Evolutionary conservation across 1,140 invertebrate genomes (phyloP).

Genomic region (Lanistes nyassanus): DNA sequence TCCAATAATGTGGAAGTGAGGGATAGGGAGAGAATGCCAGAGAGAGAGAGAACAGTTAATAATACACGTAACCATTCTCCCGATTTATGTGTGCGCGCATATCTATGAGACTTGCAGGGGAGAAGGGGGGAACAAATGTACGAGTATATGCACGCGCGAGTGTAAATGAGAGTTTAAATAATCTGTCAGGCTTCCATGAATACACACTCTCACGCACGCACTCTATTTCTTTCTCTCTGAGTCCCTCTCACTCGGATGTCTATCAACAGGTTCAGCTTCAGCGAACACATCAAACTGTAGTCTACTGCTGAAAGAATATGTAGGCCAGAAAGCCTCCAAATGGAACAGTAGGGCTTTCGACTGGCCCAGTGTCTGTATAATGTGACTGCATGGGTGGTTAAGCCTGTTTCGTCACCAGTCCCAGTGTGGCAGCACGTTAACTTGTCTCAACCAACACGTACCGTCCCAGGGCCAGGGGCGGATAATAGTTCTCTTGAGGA

Average conservation of each 20-base stretch:
- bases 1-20: neutral
- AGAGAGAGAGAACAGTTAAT: neutral
- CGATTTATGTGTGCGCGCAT: neutral
- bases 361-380: too few relatives aligned
- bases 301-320: neutral
- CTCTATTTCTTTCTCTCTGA: neutral
- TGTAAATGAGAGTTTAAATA: neutral
- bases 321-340: neutral
- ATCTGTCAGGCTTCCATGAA: neutral
- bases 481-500: too few relatives aligned
- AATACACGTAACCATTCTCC: neutral
- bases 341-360: neutral
- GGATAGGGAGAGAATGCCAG: neutral
- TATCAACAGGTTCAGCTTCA: neutral
- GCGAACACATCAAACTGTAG: neutral
- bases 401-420: neutral
- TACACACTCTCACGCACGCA: constrained; percentile 7
- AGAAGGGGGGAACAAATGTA: neutral
- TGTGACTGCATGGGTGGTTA: neutral
- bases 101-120: neutral
- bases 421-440: neutral
- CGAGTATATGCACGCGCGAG: neutral
- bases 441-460: too few relatives aligned
- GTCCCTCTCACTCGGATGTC: neutral
- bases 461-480: too few relatives aligned